phyloP scores from a whole-genome alignment of 1,140 invertebrate species.

The Triops cancriformis region DNA sequence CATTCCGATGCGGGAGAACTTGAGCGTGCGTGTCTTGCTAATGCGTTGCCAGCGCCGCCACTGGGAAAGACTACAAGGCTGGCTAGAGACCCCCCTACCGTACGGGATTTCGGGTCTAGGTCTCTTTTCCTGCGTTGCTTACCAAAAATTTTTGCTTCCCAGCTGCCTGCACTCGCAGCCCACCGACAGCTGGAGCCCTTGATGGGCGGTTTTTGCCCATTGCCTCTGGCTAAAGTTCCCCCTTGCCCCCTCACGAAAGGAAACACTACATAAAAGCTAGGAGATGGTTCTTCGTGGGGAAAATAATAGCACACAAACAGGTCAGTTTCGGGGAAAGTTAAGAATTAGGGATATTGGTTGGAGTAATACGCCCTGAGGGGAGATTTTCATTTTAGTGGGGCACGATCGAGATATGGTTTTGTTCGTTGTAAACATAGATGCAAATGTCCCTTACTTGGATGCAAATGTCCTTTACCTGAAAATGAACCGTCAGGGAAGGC shows the following conservation, averaged over 20 bases:
- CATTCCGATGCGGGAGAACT: constrained; percentile 6
- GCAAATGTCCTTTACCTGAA: too few species aligned
- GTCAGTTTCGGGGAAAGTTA: too few species aligned
- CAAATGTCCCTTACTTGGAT: too few species aligned
- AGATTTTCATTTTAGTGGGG: too few species aligned
- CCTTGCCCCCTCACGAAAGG: not conserved
- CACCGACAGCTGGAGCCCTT: not conserved
- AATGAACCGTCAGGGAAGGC: too few species aligned
- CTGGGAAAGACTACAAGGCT: not conserved
- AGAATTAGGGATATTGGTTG: too few species aligned
- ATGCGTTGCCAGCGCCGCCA: constrained; percentile 6
- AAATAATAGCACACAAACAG: too few species aligned
- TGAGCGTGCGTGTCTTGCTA: not conserved
- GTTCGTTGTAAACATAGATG: too few species aligned
- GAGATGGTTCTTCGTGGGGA: too few species aligned
- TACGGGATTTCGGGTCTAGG: not conserved
- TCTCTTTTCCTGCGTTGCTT: not conserved
- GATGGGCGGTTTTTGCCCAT: not conserved
- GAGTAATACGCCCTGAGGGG: too few species aligned
- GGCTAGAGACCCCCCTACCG: not conserved
- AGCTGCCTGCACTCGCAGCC: not conserved
- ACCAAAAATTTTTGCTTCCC: not conserved
- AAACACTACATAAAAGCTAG: too few species aligned
- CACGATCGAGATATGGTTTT: too few species aligned
- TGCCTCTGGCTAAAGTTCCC: not conserved